Percentiles rank a stretch among this genome's conserved stretches.
Conservation (phyloP, 2,888 invertebrate species). For the Achlya flavicornis region DNA sequence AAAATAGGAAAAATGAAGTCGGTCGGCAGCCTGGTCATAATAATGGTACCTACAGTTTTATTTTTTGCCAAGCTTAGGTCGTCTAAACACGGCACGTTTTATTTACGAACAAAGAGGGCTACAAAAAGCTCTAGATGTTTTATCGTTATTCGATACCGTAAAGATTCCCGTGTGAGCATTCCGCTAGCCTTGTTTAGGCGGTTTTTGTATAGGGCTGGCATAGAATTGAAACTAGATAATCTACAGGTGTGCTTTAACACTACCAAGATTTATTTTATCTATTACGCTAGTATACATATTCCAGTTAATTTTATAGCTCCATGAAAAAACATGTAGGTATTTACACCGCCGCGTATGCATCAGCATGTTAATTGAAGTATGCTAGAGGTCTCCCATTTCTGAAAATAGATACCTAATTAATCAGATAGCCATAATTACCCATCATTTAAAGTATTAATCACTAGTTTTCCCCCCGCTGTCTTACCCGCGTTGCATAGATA, state of each 20-base stretch:
- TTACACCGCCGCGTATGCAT: too few species aligned
- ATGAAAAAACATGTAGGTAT: too few species aligned
- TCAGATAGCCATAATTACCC: background rate
- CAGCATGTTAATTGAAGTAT: background rate
- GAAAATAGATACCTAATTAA: background rate
- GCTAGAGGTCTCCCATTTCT: background rate
- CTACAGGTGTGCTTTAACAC: background rate
- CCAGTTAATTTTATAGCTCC: too few species aligned
- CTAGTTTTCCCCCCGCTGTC: too few species aligned
- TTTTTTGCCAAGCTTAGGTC: background rate
- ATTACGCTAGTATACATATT: background rate
- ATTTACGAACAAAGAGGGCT: conserved; percentile 20
- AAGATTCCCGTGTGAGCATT: conserved; percentile 49
- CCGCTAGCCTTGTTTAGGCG: conserved; percentile 41
- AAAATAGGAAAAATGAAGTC: too few species aligned
- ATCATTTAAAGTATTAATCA: background rate
- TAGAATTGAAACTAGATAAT: conserved; percentile 20
- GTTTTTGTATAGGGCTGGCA: conserved; percentile 35
- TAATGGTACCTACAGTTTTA: background rate
- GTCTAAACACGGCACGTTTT: conserved; percentile 13
- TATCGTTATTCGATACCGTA: conserved; percentile 57
- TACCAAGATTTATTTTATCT: background rate
- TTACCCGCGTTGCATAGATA: too few species aligned
- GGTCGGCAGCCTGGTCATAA: too few species aligned
- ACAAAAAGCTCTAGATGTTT: conserved; percentile 53